Conservation (phyloP, 2,113 vertebrate genomes). For the Cebus imitator region DNA sequence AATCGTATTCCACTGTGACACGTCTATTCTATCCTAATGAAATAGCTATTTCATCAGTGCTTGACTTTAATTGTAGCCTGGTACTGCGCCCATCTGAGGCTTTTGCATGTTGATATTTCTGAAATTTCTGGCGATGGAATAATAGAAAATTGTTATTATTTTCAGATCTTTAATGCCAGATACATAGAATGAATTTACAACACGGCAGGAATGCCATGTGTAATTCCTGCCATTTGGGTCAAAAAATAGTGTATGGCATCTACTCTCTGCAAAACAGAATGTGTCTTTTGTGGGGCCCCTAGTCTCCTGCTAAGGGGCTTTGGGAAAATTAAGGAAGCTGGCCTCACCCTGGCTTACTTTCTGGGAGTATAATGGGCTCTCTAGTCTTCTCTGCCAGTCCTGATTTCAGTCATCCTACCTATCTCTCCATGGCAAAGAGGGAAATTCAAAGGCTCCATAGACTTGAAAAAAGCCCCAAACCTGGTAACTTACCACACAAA, state of each 20-base stretch:
- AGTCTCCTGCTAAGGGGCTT: not conserved
- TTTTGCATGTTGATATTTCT: constrained; percentile 30
- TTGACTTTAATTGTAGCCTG: not conserved
- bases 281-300: not conserved
- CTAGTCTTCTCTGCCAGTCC: not conserved
- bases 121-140: not conserved
- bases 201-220: not conserved
- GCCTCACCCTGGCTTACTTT: not conserved
- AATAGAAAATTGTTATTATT: not conserved
- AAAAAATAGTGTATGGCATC: not conserved
- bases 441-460: not conserved
- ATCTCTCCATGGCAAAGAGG: not conserved
- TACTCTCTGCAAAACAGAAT: not conserved
- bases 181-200: not conserved
- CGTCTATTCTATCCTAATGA: not conserved
- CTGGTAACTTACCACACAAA: not conserved
- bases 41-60: not conserved
- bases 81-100: not conserved
- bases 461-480: not conserved
- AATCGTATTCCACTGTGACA: not conserved
- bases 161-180: not conserved
- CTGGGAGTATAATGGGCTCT: not conserved
- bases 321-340: not conserved
- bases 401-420: not conserved
- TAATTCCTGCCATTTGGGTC: not conserved